Conservation (phyloP, 2,888 invertebrate genomes). For the Mimachlamys varia region DNA sequence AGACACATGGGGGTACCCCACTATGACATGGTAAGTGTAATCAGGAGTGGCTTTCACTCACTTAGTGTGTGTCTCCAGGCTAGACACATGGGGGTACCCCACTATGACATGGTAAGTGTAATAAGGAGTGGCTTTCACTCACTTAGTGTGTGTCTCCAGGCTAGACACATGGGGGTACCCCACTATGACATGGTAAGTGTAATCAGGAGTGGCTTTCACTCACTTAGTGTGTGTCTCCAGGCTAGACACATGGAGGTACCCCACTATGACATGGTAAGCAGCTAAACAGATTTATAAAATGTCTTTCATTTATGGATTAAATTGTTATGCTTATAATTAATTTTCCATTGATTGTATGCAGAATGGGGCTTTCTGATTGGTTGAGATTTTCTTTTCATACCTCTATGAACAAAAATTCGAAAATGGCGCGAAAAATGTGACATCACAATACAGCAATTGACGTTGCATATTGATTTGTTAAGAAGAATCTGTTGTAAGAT, state of each 20-base stretch:
- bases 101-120: slow-evolving; percentile 20
- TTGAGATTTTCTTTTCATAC: no score
- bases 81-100: neutral
- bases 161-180: neutral
- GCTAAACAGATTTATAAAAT: no score
- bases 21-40: slow-evolving; percentile 5
- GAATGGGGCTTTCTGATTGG: no score
- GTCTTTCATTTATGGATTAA: no score
- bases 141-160: neutral
- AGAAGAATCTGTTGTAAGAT: no score
- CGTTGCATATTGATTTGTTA: no score
- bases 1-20: neutral
- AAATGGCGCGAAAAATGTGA: no score
- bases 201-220: neutral
- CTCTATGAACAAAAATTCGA: no score
- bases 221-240: neutral
- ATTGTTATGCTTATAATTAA: no score
- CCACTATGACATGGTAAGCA: slow-evolving; percentile 17
- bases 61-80: neutral
- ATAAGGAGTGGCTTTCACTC: neutral
- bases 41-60: neutral
- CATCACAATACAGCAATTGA: no score
- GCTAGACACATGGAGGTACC: neutral
- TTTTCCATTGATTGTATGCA: no score
- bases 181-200: slow-evolving; percentile 28